Base-by-base conservation (phyloP, 30 jellyfish, hydroid and myxozoan genomes). In the Hydractinia symbiolongicarpus region DNA sequence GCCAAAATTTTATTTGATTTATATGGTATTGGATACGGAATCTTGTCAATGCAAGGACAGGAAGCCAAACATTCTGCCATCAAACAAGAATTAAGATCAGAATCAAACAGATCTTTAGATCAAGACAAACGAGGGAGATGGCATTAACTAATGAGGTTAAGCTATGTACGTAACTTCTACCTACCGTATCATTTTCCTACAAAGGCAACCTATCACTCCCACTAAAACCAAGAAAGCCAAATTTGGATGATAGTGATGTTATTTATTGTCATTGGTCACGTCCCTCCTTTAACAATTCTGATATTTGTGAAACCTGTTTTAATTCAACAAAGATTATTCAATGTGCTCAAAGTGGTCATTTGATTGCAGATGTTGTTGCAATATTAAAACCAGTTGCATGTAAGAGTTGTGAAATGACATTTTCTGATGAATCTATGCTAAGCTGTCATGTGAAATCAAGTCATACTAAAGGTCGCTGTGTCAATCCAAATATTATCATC, bases 21-120 rank as follows among this genome's bases (percentile, higher is more conserved):
- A 68, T 68, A 68, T 20, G 15, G 30, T 20, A 68, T 68, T 68
- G 79, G 79, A 11, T 68, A 68, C 30, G 79, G 79, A 68, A 21
- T 68, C 53, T 53, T 68, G 13, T 68, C 79, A 11, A 68, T 68
- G 79, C 79, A 68, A 21, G 53, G 79, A 13, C 1, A 68, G 53
- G 79, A 68, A 68, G 44, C 30, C 79, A 68, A 68, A 68, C 79
- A 68, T 68, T 68, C 79, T 14, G 30, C 79, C 13, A 15, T 68
- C 30, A 68, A 68, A 68, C 79, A 68, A 68, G 53, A 68, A 68
- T 21, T 68, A 68, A 68, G 51, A 68, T 14, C 30, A 11, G 13
- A 20, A 21, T 14, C 53, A 11, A 68, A 68, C 53, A 68, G 79
- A 68, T 68, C 79, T 14, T 11, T 15, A 14, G 17, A 21, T 14